Conservation (phyloP, 2,888 invertebrate genomes). For the Lysandra coridon region DNA sequence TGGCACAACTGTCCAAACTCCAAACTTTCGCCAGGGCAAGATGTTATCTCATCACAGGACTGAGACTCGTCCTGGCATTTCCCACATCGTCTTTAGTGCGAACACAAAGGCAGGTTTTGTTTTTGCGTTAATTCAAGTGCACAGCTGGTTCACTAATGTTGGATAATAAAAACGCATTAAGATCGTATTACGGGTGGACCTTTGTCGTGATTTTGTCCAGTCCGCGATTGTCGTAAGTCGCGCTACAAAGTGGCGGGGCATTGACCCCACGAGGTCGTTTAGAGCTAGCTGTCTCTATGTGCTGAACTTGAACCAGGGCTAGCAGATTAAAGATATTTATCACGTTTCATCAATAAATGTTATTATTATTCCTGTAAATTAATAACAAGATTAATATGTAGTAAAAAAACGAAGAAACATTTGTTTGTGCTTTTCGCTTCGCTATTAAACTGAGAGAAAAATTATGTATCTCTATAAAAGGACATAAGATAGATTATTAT, state of each 20-base stretch:
- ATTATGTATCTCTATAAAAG: too few relatives aligned
- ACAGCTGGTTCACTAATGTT: constrained; percentile 29
- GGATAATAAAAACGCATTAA: constrained; percentile 17
- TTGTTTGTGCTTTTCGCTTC: too few relatives aligned
- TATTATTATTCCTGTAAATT: too few relatives aligned
- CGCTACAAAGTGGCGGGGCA: constrained; percentile 46
- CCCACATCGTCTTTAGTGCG: constrained; percentile 19
- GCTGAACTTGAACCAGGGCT: constrained; percentile 33
- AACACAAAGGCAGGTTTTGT: constrained; percentile 26
- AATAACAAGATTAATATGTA: too few relatives aligned
- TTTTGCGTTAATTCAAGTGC: constrained; percentile 28
- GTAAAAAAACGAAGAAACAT: too few relatives aligned
- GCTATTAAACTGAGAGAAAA: too few relatives aligned
- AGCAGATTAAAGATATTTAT: neutral
- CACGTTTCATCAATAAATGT: neutral
- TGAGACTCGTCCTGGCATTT: constrained; percentile 1
- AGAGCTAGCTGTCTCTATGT: constrained; percentile 35
- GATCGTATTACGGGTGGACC: constrained; percentile 39
- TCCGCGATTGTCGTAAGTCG: constrained; percentile 39
- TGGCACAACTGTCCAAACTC: neutral
- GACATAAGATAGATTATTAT: too few relatives aligned
- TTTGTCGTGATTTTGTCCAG: constrained; percentile 33
- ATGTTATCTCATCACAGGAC: constrained; percentile 23
- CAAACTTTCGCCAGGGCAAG: constrained; percentile 7
- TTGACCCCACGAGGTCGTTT: constrained; percentile 42